These are phyloP conservation scores for Mola mola DNA, from an alignment of 2,113 vertebrate genomes.

Conservation along the genomic window DNA sequence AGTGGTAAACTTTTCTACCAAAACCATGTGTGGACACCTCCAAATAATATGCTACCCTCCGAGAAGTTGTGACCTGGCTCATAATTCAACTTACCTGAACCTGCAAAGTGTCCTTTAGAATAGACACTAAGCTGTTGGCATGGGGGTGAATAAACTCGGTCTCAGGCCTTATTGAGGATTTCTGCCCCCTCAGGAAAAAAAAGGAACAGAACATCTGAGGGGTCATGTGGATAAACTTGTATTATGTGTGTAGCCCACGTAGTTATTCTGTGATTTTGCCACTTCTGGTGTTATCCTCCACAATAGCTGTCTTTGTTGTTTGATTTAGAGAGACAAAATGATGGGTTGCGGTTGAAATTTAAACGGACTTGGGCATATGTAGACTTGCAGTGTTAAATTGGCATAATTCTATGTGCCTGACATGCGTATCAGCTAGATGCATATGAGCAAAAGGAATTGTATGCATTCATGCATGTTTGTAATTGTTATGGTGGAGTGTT, in stretches of 20 bases:
- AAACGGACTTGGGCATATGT: constrained; percentile 43
- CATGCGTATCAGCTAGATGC: background rate
- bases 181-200: constrained; percentile 13
- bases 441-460: background rate
- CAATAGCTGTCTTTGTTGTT: constrained; percentile 40
- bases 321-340: constrained; percentile 47
- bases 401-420: constrained; percentile 18
- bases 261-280: constrained; percentile 29
- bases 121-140: background rate
- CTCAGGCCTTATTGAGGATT: constrained; percentile 1
- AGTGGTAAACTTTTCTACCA: background rate
- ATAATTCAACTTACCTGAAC: constrained; percentile 26
- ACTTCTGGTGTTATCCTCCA: constrained; percentile 7
- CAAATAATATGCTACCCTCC: constrained; percentile 11
- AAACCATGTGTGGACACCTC: background rate
- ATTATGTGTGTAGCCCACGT: no score
- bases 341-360: constrained; percentile 36
- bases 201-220: constrained; percentile 6
- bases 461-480: background rate
- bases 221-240: constrained; percentile 1
- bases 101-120: constrained; percentile 2
- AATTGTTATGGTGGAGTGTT: background rate
- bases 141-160: background rate
- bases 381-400: constrained; percentile 26
- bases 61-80: constrained; percentile 17